Percentiles rank a stretch among this genome's conserved stretches.
These are phyloP conservation scores for Hypselothyrea guttata DNA, from an alignment of 2,888 invertebrate genomes.

Conservation along the genomic window DNA sequence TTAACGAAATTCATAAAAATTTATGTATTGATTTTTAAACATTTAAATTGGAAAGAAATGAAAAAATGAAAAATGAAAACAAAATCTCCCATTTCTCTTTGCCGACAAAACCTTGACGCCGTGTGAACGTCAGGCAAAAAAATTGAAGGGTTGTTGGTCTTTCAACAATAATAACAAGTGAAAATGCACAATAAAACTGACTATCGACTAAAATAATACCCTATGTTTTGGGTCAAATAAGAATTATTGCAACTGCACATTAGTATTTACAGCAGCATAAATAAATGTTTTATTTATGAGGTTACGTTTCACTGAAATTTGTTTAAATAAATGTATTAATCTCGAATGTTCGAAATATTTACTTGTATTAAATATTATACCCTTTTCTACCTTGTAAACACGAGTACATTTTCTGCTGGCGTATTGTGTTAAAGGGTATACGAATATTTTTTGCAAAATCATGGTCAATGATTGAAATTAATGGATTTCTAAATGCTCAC, in stretches of 20 bases:
- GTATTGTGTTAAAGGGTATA: slow-evolving; percentile 15
- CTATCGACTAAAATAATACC: neutral
- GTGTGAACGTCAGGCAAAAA: slow-evolving; percentile 8
- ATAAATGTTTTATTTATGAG: too few species aligned
- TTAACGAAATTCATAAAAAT: too few species aligned
- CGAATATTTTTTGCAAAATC: slow-evolving; percentile 64
- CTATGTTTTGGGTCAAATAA: neutral
- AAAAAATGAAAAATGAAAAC: neutral
- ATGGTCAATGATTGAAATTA: slow-evolving; percentile 81
- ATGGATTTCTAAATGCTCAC: slow-evolving; percentile 78
- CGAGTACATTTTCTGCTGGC: neutral
- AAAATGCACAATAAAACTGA: neutral
- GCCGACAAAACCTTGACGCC: slow-evolving; percentile 28
- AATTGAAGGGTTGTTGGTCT: slow-evolving; percentile 27
- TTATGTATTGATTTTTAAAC: neutral
- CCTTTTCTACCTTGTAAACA: neutral
- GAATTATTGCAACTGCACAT: neutral
- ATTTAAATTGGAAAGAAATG: slow-evolving; percentile 1
- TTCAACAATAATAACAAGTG: slow-evolving; percentile 49
- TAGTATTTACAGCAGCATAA: too few species aligned
- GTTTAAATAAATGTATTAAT: too few species aligned
- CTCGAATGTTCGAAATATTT: too few species aligned
- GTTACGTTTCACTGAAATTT: too few species aligned
- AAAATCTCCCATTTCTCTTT: slow-evolving; percentile 19
- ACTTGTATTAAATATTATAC: too few species aligned